phyloP scores from a whole-genome alignment of 2,113 vertebrate species.

The Anguilla japonica region DNA sequence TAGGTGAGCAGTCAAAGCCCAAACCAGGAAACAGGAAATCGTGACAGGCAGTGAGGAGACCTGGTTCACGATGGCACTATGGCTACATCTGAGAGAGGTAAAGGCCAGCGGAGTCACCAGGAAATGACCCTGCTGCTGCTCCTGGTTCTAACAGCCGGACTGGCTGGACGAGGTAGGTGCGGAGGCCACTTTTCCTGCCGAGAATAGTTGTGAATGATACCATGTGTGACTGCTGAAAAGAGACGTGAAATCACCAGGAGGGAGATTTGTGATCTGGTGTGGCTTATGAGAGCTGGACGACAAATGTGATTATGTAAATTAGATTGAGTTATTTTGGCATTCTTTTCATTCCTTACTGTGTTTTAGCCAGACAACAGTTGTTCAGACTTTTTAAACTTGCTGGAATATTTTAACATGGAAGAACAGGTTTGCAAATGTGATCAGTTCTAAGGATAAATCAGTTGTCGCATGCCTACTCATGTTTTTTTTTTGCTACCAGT shows the following conservation, averaged over 20 bases:
- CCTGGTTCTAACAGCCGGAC: background rate
- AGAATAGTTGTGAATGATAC: background rate
- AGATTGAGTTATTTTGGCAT: background rate
- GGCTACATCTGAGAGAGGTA: constrained; percentile 25
- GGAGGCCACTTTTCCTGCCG: background rate
- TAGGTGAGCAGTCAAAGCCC: constrained; percentile 60
- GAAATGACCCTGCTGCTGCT: constrained; percentile 44
- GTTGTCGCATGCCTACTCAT: background rate
- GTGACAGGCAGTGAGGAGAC: constrained; percentile 16
- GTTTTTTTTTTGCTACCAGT: background rate
- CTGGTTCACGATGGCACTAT: constrained; percentile 46
- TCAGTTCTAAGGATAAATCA: background rate
- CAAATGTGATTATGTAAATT: background rate
- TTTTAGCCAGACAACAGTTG: background rate
- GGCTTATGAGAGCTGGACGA: background rate
- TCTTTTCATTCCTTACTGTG: background rate
- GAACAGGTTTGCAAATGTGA: background rate
- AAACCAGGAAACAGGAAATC: constrained; percentile 73
- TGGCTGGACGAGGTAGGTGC: constrained; percentile 58
- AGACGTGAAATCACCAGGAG: background rate
- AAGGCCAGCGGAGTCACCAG: constrained; percentile 39
- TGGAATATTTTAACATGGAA: background rate
- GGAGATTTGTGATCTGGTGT: background rate
- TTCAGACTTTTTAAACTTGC: background rate
- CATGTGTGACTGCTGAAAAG: background rate